Conservation (phyloP, 2,888 invertebrate genomes). For the Gryllus longicercus region DNA sequence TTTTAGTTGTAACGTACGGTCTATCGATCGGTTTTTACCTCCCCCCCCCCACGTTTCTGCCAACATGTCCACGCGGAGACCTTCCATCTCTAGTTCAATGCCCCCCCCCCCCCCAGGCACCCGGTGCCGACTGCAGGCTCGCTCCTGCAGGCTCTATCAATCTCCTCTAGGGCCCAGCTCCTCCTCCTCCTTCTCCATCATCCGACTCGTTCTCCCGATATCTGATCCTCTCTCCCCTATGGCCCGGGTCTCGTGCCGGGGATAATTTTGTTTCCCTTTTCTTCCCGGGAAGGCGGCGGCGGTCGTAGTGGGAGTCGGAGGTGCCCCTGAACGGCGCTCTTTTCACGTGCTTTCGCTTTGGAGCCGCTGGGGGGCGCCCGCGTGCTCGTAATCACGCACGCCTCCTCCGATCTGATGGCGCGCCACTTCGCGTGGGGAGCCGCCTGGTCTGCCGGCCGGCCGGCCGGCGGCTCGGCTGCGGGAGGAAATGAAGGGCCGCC, state of each 20-base stretch:
- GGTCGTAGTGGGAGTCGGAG: background rate
- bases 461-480: too few species aligned
- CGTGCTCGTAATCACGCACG: background rate
- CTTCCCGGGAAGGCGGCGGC: background rate
- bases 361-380: background rate
- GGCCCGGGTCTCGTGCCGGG: background rate
- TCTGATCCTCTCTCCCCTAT: background rate
- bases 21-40: too few species aligned
- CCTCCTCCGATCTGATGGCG: background rate
- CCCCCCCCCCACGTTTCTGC: too few species aligned
- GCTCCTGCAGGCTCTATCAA: background rate
- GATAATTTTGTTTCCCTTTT: constrained; percentile 8
- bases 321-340: background rate
- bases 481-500: constrained; percentile 4
- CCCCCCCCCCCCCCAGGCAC: background rate
- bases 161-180: background rate
- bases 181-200: background rate
- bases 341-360: background rate
- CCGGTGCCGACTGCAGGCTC: background rate
- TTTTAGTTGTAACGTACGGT: too few species aligned
- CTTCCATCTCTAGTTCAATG: too few species aligned
- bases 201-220: constrained; percentile 1
- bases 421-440: constrained; percentile 9
- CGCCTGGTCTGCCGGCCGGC: background rate
- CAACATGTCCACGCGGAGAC: too few species aligned